Evolutionary conservation across 2,888 invertebrate species (phyloP), one percentile per base, ranked within the genome.

Genomic region (Chaetogeoica ovagalla): DNA sequence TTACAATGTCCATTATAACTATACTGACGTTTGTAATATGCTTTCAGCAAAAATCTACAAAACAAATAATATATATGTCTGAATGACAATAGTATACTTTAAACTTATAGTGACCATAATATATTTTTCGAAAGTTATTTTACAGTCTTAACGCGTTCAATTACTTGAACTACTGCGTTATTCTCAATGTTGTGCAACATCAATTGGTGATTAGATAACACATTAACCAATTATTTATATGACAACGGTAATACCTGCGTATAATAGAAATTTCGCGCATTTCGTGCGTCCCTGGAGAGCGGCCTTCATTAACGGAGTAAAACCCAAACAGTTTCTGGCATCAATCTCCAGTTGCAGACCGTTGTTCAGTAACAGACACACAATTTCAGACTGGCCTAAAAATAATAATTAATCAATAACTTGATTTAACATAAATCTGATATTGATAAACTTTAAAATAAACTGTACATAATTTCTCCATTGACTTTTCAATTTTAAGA

Each of bases 231-330:
- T 23, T 75, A 52, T 60, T 48, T 76, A 60, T 76, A 19, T 23
- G 17, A 68, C 30, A 57, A 6, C 62, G 57, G 4, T 59, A 19
- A 60, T 86, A 92, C 93, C 93, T 84, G 92, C 92, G 84, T 91
- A 90, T n/a, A 93, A 87, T 30, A 93, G 87, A 81, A 91, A 87
- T 87, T 92, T 92, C 83, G 92, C 91, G 86, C 92, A 92, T 85
- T 91, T 90, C 70, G 91, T 91, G 82, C 92, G 87, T 13, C 93
- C 93, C 86, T 93, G 93, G 30, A 93, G 88, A 5, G 92, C 92
- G 1, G 93, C 92, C 85, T 93, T 93, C 90, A 91, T 91, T 70
- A 93, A 87, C 1, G 92, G 91, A 4, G 92, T 92, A 85, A 92
- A 91, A 17, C 93, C 92, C 77, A 91, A 88, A 83, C 89, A 87